phyloP scores from a whole-genome alignment of 2,113 vertebrate genomes.

The Elaphurus davidianus region DNA sequence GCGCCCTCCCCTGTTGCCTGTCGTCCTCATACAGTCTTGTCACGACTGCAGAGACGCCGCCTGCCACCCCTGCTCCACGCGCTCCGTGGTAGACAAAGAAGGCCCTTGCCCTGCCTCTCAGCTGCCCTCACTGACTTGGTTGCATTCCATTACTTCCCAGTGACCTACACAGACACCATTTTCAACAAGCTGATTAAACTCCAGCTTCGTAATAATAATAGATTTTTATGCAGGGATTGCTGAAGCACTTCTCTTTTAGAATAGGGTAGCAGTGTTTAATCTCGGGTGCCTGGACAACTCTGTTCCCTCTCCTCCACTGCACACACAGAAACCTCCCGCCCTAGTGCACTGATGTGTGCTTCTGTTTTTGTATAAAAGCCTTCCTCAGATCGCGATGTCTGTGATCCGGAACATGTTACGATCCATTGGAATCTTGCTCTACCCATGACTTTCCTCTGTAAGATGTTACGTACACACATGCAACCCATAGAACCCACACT shows the following conservation, averaged over 20 bases:
- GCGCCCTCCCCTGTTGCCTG: background rate
- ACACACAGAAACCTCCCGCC: too few species aligned
- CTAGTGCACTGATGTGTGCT: background rate
- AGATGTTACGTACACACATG: accelerated
- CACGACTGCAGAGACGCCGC: accelerated
- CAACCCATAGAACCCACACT: accelerated
- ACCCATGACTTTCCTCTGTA: background rate
- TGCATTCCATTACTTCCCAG: background rate
- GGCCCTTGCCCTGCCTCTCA: background rate
- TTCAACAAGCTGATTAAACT: background rate
- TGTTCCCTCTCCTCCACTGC: background rate
- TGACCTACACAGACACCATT: background rate
- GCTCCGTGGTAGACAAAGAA: background rate
- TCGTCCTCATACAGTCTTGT: background rate
- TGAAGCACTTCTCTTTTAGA: background rate
- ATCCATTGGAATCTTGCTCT: background rate
- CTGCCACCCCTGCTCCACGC: background rate
- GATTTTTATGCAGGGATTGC: background rate
- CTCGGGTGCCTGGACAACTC: background rate
- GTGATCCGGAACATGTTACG: background rate
- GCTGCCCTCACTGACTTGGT: background rate
- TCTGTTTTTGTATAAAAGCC: background rate
- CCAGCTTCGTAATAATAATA: background rate
- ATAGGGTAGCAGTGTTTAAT: background rate
- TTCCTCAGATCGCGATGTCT: background rate